Evolutionary conservation across 2,113 vertebrate genomes (phyloP), one percentile per base, ranked within the genome.

Genomic region (Sorex fumeus): DNA sequence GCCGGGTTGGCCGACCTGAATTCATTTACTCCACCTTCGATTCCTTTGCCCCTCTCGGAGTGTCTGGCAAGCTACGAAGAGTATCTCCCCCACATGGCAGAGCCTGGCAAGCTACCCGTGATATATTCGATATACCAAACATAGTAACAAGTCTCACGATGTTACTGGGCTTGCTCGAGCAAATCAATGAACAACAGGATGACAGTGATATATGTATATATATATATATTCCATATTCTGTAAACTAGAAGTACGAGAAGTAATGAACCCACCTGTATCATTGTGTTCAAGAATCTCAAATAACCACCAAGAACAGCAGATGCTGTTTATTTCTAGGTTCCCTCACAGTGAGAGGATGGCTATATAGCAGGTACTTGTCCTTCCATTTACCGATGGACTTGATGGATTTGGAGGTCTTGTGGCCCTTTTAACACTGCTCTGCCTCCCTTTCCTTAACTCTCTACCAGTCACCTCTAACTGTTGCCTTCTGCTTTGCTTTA

Each of bases 401-500:
- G 13, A 23, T 79, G 69, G 3, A 57, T 12, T 4, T 75, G 34
- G 64, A 43, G 40, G 10, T 21, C 4, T 3, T 0, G 0, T 60
- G 28, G 66, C 47, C 69, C 28, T 40, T n/a, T 70, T 50, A 50
- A 32, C 27, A 12, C 21, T 50, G 75, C 16, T 28, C 47, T 3
- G 19, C 27, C 43, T 36, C 70, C 1, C 6, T 57, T 3, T 70
- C 84, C 53, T 25, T n/a, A 81, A 80, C 19, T 34, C 27, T 28
- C 57, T 3, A 11, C 11, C 40, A 0, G 0, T 0, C 5, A 11
- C 30, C 21, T 43, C 69, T 96, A 71, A 96, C 70, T 2, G 10
- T n/a, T 8, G 30, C 50, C 71, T 86, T 96, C 80, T 91, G 4
- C 60, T 84, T 40, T 95, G 45, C 32, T 95, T 32, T 67, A 9